Evolutionary conservation across 2,888 invertebrate species (phyloP).

Genomic region (Pterostichus niger): DNA sequence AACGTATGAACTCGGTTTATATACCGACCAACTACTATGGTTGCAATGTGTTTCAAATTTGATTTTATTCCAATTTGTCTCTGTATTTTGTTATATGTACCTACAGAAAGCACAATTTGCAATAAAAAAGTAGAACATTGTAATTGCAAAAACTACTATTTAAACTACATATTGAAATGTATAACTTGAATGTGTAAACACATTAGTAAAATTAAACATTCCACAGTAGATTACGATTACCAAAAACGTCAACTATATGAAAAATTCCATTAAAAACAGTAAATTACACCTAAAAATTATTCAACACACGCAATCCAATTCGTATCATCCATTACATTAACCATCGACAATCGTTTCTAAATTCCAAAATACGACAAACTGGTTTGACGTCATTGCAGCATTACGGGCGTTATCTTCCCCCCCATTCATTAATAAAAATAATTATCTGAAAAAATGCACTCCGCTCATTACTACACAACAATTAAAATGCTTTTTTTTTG

Average conservation of each 20-base stretch:
- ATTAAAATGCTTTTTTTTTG: slow-evolving; percentile 26
- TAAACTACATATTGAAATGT: not conserved
- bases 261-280: slow-evolving; percentile 29
- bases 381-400: slow-evolving; percentile 19
- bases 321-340: not conserved
- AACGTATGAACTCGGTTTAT: too few relatives aligned
- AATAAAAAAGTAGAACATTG: not conserved
- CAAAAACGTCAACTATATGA: slow-evolving; percentile 14
- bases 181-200: not conserved
- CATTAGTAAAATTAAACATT: slow-evolving; percentile 8
- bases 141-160: not conserved
- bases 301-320: not conserved
- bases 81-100: too few relatives aligned
- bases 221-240: not conserved
- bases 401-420: slow-evolving; percentile 1
- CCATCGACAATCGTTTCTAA: slow-evolving; percentile 8
- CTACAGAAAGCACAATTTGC: not conserved
- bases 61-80: too few relatives aligned
- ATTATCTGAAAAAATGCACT: slow-evolving; percentile 22
- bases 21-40: too few relatives aligned
- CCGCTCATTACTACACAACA: slow-evolving; percentile 10
- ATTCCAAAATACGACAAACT: slow-evolving; percentile 19
- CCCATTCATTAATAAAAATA: slow-evolving; percentile 19
- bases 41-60: too few relatives aligned
- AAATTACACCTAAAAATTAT: slow-evolving; percentile 35